These are phyloP conservation scores for Hemicentrotus pulcherrimus DNA, from an alignment of 35 echinoderm and acorn worm species.

Conservation along the genomic window DNA sequence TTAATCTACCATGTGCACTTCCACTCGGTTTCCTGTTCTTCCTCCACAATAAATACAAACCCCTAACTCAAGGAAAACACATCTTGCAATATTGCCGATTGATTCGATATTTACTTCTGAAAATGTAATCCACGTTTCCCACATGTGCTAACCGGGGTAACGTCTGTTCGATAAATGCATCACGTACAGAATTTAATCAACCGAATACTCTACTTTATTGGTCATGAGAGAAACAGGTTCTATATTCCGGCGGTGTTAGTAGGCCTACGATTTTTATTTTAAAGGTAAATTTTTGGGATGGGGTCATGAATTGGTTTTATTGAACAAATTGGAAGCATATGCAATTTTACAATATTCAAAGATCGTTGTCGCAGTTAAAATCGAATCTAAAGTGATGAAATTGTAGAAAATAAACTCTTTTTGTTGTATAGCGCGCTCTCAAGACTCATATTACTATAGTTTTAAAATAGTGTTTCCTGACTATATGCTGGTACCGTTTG, in stretches of 20 bases:
- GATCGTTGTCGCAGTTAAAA: too few relatives aligned
- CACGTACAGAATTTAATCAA: neutral
- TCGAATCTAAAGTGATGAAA: too few relatives aligned
- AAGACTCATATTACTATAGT: too few relatives aligned
- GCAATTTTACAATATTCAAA: too few relatives aligned
- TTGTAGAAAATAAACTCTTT: too few relatives aligned
- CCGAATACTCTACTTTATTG: neutral
- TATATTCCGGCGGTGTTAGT: neutral
- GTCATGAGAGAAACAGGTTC: neutral
- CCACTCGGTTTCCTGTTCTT: neutral
- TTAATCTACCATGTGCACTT: conserved; percentile 9
- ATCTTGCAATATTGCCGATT: conserved; percentile 10
- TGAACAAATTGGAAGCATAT: too few relatives aligned
- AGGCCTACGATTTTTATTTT: neutral
- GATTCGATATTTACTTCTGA: neutral
- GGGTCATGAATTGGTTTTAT: too few relatives aligned
- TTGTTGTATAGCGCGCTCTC: too few relatives aligned
- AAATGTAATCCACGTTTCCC: neutral
- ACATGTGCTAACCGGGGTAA: neutral
- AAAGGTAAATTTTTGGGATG: too few relatives aligned
- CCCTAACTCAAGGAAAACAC: neutral
- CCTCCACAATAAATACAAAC: neutral
- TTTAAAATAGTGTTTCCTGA: too few relatives aligned
- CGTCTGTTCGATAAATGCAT: neutral
- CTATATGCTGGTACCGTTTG: too few relatives aligned